Percentiles rank a stretch among this genome's conserved stretches.
Evolutionary conservation across 2,797 vertebrate species (phyloP).

Genomic region (Sylvilagus floridanus): DNA sequence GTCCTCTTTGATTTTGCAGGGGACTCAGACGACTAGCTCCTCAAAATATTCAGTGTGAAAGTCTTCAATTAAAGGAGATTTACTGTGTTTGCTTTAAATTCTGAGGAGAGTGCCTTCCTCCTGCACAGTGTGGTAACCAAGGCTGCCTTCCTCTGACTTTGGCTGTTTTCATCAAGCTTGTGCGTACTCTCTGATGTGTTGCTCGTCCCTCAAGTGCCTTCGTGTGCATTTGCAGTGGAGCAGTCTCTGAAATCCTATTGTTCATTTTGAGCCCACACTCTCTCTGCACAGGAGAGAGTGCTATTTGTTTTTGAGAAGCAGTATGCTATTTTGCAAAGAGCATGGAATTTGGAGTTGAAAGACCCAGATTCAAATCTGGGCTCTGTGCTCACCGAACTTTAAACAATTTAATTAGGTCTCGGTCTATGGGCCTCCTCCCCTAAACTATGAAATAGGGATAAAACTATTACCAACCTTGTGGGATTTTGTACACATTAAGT

Average conservation of each 20-base stretch:
- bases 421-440: background rate
- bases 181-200: background rate
- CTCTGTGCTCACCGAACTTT: background rate
- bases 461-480: background rate
- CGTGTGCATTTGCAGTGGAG: background rate
- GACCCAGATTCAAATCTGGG: background rate
- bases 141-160: background rate
- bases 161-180: background rate
- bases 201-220: background rate
- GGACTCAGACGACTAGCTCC: background rate
- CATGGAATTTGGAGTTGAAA: conserved; percentile 9
- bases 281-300: background rate
- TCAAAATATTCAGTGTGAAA: background rate
- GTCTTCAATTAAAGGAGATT: conserved; percentile 24
- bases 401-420: background rate
- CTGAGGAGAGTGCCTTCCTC: background rate
- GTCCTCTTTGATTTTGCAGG: background rate
- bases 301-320: background rate
- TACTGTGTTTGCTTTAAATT: background rate
- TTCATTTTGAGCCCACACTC: background rate
- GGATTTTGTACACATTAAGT: conserved; percentile 23
- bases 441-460: conserved; percentile 30
- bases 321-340: background rate
- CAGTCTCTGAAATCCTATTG: background rate
- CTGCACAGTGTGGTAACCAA: background rate